Conservation (phyloP, 2,888 invertebrate genomes). For the Polia nebulosa region DNA sequence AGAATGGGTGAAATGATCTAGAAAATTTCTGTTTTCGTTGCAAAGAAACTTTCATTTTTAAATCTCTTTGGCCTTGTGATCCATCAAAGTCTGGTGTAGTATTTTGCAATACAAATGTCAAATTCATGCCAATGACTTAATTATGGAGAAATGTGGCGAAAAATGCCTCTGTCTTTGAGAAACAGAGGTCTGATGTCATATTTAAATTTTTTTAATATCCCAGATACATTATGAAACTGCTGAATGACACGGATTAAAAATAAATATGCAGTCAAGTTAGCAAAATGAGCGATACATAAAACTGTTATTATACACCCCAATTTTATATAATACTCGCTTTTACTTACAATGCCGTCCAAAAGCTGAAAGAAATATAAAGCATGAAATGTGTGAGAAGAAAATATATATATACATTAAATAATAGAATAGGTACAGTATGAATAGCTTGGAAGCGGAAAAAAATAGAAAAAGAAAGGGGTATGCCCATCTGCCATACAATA, state of each 20-base stretch:
- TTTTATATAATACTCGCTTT: background rate
- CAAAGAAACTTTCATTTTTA: background rate
- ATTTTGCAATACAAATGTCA: too few species aligned
- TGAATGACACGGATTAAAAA: background rate
- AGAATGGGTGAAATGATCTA: background rate
- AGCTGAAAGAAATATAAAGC: slow-evolving; percentile 42
- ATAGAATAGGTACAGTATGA: background rate
- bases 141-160: background rate
- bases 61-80: too few species aligned
- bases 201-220: background rate
- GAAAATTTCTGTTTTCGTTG: background rate
- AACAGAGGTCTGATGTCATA: background rate
- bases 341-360: slow-evolving; percentile 36
- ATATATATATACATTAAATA: slow-evolving; percentile 25
- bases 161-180: background rate
- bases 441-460: background rate
- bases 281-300: background rate
- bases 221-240: background rate
- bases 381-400: slow-evolving; percentile 22
- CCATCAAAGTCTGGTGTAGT: too few species aligned
- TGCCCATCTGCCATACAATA: too few species aligned
- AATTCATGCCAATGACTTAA: too few species aligned
- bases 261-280: slow-evolving; percentile 9
- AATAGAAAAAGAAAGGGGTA: background rate
- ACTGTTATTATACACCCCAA: background rate